Conservation (phyloP, 2,113 vertebrate species). For the Alexandromys fortis region DNA sequence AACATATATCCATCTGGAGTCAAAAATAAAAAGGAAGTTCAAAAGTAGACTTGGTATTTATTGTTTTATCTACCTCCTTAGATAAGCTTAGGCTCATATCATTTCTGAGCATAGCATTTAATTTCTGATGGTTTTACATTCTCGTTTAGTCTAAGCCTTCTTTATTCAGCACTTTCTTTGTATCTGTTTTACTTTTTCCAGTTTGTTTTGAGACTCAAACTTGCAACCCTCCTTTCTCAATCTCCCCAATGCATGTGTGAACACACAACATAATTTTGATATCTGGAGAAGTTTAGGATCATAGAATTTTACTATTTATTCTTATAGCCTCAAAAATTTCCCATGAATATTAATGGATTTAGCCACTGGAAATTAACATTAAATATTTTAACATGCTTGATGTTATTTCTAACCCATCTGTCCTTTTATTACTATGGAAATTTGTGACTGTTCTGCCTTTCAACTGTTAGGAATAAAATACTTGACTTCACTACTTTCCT, state of each 20-base stretch:
- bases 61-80: not conserved
- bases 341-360: not conserved
- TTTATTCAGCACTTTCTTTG: not conserved
- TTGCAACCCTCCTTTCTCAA: not conserved
- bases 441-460: not conserved
- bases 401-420: not conserved
- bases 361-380: not conserved
- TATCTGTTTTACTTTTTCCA: not conserved
- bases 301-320: slow-evolving; percentile 9
- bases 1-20: not conserved
- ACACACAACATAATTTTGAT: not conserved
- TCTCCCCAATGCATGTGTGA: not conserved
- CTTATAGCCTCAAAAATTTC: not conserved
- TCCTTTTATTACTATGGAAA: not conserved
- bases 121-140: not conserved
- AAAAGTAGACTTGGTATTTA: not conserved
- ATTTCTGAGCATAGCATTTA: not conserved
- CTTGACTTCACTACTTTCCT: not conserved
- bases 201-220: not conserved
- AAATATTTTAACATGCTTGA: slow-evolving; percentile 1
- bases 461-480: not conserved
- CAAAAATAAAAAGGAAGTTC: not conserved
- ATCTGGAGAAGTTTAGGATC: not conserved
- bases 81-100: not conserved
- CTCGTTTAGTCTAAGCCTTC: not conserved